phyloP scores from a whole-genome alignment of 1,140 invertebrate species.

The Trichomalopsis sarcophagae region DNA sequence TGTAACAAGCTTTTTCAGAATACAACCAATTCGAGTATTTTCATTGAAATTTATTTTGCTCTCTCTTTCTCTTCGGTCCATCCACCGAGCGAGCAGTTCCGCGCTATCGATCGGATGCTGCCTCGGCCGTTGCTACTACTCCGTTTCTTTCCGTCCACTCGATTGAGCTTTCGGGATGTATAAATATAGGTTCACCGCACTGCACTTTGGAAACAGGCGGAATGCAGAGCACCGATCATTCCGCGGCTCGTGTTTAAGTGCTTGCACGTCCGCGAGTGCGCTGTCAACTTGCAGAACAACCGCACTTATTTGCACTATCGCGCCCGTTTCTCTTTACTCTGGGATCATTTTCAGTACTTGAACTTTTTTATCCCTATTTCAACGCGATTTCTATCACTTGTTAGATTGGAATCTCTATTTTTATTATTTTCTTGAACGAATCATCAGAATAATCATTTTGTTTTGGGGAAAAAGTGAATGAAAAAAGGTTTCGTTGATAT shows the following conservation, averaged over 20 bases:
- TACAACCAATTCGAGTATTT: slow-evolving; percentile 34
- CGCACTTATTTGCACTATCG: slow-evolving; percentile 22
- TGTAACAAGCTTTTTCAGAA: slow-evolving; percentile 7
- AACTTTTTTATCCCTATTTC: no score
- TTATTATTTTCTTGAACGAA: no score
- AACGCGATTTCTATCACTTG: no score
- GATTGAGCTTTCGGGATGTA: slow-evolving; percentile 32
- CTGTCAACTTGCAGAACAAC: slow-evolving; percentile 13
- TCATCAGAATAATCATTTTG: no score
- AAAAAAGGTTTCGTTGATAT: no score
- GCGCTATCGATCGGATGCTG: slow-evolving; percentile 20
- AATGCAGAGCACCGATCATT: slow-evolving; percentile 20
- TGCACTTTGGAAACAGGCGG: slow-evolving; percentile 27
- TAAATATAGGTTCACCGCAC: background rate
- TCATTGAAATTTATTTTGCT: slow-evolving; percentile 37
- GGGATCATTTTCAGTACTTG: no score
- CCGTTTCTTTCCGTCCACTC: slow-evolving; percentile 34
- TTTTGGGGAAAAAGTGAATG: no score
- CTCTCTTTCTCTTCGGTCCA: background rate
- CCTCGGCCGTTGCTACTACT: background rate
- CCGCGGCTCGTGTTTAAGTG: slow-evolving; percentile 1
- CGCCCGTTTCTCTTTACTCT: no score
- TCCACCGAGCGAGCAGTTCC: background rate
- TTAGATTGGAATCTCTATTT: no score
- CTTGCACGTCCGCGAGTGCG: background rate